Evolutionary conservation across 2,113 vertebrate genomes (phyloP), one percentile per base, ranked within the genome.

Genomic region (Serinus canaria): DNA sequence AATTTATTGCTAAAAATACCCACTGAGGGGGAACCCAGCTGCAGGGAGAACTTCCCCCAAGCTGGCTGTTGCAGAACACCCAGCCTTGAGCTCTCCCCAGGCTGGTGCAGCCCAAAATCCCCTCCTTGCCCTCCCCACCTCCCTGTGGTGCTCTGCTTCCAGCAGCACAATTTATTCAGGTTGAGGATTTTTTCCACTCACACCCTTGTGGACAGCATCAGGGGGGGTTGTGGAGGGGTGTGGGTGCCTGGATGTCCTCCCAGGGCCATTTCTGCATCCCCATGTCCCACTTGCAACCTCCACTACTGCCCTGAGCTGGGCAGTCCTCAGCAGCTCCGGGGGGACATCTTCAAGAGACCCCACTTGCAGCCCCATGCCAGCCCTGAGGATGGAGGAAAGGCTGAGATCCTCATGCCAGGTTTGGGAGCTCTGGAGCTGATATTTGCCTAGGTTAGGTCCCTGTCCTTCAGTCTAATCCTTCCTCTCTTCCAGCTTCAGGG

Each of bases 121-220:
- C 39, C 30, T 24, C 44, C 50, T 24, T 2, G 2, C 56, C 25
- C 52, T 46, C 35, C 35, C 68, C 46, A 15, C 20, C 39, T 49
- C 56, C 25, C 5, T 35, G 0, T 11, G 12, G 10, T 7, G 5
- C 5, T 0, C 7, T 15, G 25, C 44, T 53, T 64, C 28, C 69
- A 64, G 59, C 41, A 33, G 37, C 1, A 0, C 64, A 50, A 50
- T 43, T 52, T 15, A 78, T 22, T 66, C 60, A 56, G 7, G 43
- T 10, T 2, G 8, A 50, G 49, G 33, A 39, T n/a, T 73, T 73
- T 64, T 66, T 63, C 43, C 13, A 1, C 16, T 67, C 30, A 11
- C 8, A 21, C 24, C 13, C 22, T 1, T 0, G 53, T 63, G 69
- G 24, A 28, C 49, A 49, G 3, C 15, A 30, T 3, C 39, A 1